phyloP scores from a whole-genome alignment of 2,113 vertebrate genomes.

The Siniperca knerii region DNA sequence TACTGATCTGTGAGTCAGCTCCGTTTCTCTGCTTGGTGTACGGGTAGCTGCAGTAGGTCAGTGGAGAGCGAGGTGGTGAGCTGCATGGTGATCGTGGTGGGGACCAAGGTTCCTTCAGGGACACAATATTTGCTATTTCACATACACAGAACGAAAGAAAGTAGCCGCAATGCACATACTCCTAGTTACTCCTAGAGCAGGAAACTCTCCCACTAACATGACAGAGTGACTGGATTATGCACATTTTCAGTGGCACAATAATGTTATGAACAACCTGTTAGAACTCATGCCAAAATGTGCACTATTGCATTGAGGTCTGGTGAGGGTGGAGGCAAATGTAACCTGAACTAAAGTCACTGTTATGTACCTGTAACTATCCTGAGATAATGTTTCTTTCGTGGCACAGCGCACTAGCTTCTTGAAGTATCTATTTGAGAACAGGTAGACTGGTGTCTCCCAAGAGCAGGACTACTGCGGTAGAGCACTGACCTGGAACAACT shows the following conservation, averaged over 20 bases:
- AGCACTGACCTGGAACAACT: neutral
- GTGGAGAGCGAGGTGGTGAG: slow-evolving; percentile 89
- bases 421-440: neutral
- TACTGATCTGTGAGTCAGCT: slow-evolving; percentile 80
- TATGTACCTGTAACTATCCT: neutral
- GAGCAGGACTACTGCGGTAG: neutral
- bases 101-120: slow-evolving; percentile 87
- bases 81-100: slow-evolving; percentile 85
- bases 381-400: neutral
- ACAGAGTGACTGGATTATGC: neutral
- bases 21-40: slow-evolving; percentile 86
- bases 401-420: no score
- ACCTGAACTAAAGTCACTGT: neutral
- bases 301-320: neutral
- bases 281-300: neutral
- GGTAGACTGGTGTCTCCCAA: no score
- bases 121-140: slow-evolving; percentile 14
- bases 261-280: neutral
- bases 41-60: slow-evolving; percentile 85
- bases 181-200: neutral
- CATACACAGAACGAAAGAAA: neutral
- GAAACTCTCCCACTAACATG: neutral
- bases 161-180: neutral
- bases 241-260: neutral
- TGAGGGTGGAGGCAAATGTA: neutral